Base-by-base conservation (phyloP, 2,888 invertebrate genomes). In the Campoplex nolae region DNA sequence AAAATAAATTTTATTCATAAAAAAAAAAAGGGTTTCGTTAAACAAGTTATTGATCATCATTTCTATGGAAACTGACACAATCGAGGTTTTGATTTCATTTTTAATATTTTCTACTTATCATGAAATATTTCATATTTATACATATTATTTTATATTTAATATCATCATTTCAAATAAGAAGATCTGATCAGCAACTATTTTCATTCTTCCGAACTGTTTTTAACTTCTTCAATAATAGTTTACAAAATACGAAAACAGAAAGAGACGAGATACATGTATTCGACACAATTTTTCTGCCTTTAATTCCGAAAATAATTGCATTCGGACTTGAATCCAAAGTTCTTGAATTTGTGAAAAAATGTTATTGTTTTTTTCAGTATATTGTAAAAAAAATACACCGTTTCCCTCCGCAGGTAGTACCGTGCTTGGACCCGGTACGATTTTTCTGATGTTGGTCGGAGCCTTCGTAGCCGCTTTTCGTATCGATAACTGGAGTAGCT, bases 381-480 rank as follows among this genome's bases (percentile, higher is more conserved):
- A 42, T 42, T 42, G 7, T 42, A 1, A 42, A 42, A 42, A 42
- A 9, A 38, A 38, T 38, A 38, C 8, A 9, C 8, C 1, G 9
- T 9, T 42, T 42, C 9, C 9, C 7, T 42, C 9, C 42, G 28
- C 35, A 94, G 95, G 97, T 68, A 97, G 97, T 56, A 97, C 98
- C 7, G 95, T 98, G 32, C 95, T 98, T 79, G 98, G 98, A 0
- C 98, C 98, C 0, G 98, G 97, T 28, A 97, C 97, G 0, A 97
- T 97, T 89, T 97, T 97, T 93, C 95, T 97, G 38, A 97, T 98
- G 97, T 96, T 98, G 94, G 96, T 97, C 32, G 98, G 98, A 35
- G 97, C 98, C 1, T 96, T 97, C 93, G 97, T 97, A 75, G 96
- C 97, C 3, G 97, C 97, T 42, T 97, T 98, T 86, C 96, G 96